These are phyloP conservation scores for Drosophila bocqueti DNA, from an alignment of 1,140 invertebrate genomes.

Conservation along the genomic window DNA sequence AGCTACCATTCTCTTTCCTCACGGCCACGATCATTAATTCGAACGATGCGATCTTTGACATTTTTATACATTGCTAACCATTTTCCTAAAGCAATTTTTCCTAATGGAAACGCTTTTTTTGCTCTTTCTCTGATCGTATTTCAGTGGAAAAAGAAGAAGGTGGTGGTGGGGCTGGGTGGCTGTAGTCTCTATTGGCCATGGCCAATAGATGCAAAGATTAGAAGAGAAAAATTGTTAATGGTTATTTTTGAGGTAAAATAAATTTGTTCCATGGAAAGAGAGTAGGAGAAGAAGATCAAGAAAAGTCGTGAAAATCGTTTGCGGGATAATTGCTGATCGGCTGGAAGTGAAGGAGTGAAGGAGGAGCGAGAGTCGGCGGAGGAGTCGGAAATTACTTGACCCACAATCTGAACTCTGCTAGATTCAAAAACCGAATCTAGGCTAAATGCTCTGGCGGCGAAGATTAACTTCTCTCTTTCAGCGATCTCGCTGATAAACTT, in stretches of 20 bases:
- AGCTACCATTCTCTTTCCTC: constrained; percentile 47
- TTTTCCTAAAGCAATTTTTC: constrained; percentile 65
- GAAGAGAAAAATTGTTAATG: constrained; percentile 78
- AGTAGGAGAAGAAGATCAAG: constrained; percentile 16
- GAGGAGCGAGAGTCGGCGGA: constrained; percentile 31
- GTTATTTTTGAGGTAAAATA: constrained; percentile 70
- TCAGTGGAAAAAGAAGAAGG: constrained; percentile 29
- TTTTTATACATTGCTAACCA: constrained; percentile 71
- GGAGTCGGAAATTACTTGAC: constrained; percentile 67
- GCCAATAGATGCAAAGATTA: constrained; percentile 69
- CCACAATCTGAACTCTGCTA: constrained; percentile 72
- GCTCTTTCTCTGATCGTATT: constrained; percentile 63
- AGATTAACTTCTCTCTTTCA: constrained; percentile 50
- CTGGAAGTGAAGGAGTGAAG: constrained; percentile 19
- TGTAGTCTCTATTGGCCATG: constrained; percentile 56
- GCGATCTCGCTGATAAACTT: constrained; percentile 21
- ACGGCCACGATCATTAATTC: constrained; percentile 73
- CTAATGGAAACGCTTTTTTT: constrained; percentile 58
- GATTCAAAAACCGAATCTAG: constrained; percentile 53
- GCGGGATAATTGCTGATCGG: constrained; percentile 71
- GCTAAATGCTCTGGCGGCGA: constrained; percentile 57
- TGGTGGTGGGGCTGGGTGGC: constrained; percentile 18
- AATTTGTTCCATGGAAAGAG: constrained; percentile 65
- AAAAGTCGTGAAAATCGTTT: constrained; percentile 74
- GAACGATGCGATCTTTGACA: constrained; percentile 78